Evolutionary conservation across 92 coral and sea anemone genomes (phyloP), one percentile per base, ranked within the genome.

Genomic region (Actinostola sp.): DNA sequence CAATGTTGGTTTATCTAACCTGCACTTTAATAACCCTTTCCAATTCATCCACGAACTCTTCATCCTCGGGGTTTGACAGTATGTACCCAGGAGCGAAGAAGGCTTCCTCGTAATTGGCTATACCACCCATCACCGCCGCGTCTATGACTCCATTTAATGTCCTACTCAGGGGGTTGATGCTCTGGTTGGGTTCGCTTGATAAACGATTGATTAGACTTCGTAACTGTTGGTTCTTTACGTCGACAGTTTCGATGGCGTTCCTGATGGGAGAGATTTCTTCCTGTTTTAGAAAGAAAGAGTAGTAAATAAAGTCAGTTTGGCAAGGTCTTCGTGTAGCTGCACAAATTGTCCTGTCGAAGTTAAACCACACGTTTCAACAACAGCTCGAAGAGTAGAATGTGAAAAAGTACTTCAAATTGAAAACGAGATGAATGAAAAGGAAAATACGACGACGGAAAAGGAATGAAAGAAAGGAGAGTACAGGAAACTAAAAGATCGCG

Each of bases 51-150:
- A 95, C 82, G 56, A 81, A 71, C 36, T 61, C 80, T 70, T 80
- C 71, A 62, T 89, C 91, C 11, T 61, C 80, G 10, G 97, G 97
- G 55, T 95, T 91, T 16, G 89, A 84, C 44, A 76, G 71, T 23
- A 87, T 72, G 57, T 91, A 91, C 8, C 84, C 84, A 27, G 92
- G 81, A 21, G 71, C 66, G 61, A 95, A 95, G 80, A 95, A 95
- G 7, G 97, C 97, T 76, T 88, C 87, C 61, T 86, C 84, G 56
- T 95, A 95, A 58, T 91, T 95, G 67, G 90, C 91, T 30, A 79
- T 91, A 16, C 99, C 99, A 54, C 99, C 97, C 93, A 91, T 95
- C 36, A 95, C 99, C 25, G 99, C 99, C 15, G 99, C 97, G 60
- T 95, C 99, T 12, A 95, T 91, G 43, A 95, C 92, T 11, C 99